Evolutionary conservation across 2,797 vertebrate species (phyloP).

Genomic region (Hydrophis major): DNA sequence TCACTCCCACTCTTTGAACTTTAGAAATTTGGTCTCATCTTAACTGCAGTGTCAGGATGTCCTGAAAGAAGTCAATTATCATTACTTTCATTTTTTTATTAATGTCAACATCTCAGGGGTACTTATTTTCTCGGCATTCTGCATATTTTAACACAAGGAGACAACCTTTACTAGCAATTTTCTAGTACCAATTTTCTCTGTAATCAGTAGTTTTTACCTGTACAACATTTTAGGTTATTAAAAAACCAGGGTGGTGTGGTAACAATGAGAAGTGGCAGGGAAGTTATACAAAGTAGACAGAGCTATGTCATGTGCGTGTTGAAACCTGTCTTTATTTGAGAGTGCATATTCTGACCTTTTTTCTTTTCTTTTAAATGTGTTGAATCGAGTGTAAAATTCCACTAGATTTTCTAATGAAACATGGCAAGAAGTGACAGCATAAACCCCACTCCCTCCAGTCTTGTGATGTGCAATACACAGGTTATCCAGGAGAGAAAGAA

Average conservation of each 20-base stretch:
- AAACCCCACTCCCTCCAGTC: background rate
- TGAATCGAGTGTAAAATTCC: background rate
- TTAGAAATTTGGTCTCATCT: background rate
- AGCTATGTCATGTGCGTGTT: background rate
- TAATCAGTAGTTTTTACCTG: background rate
- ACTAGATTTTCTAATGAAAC: background rate
- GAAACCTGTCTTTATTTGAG: background rate
- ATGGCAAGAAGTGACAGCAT: background rate
- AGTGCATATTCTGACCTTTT: background rate
- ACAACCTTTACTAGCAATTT: background rate
- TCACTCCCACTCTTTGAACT: background rate
- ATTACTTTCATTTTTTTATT: background rate
- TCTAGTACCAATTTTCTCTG: background rate
- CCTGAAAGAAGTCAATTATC: background rate
- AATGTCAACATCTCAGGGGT: background rate
- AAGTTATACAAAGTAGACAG: background rate
- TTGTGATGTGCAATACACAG: background rate
- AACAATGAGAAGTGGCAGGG: background rate
- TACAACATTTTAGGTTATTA: background rate
- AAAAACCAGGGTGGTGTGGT: background rate
- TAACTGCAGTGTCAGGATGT: background rate
- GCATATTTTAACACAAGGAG: background rate
- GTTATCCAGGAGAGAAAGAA: background rate
- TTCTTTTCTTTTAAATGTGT: background rate
- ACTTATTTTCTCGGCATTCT: background rate